Evolutionary conservation across 2,113 vertebrate species (phyloP).

Genomic region (Paracanthobrama guichenoti): DNA sequence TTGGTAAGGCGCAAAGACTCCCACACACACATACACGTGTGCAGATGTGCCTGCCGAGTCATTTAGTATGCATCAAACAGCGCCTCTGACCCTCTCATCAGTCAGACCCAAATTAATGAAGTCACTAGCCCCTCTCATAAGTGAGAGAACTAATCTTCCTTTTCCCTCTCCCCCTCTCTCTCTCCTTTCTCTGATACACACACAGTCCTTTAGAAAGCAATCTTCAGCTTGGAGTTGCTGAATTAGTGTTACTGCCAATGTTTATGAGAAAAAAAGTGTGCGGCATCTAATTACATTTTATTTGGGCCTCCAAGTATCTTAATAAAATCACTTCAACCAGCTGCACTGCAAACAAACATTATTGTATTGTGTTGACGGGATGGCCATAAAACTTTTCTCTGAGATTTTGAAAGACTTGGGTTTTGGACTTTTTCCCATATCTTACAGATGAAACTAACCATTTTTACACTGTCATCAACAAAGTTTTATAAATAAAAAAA

Average conservation of each 20-base stretch:
- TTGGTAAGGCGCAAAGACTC: background rate
- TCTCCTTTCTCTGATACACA: constrained; percentile 36
- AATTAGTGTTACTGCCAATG: constrained; percentile 35
- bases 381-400: background rate
- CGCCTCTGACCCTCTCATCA: constrained; percentile 42
- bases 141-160: constrained; percentile 41
- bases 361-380: background rate
- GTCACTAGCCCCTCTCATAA: constrained; percentile 48
- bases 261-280: constrained; percentile 22
- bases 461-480: background rate
- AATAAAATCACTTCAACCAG: constrained; percentile 30
- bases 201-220: constrained; percentile 23
- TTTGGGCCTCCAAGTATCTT: constrained; percentile 14
- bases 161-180: constrained; percentile 11
- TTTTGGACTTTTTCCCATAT: background rate
- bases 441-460: background rate
- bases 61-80: constrained; percentile 48
- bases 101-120: constrained; percentile 55
- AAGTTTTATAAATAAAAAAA: background rate
- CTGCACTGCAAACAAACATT: background rate
- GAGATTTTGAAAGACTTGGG: background rate
- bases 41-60: constrained; percentile 2
- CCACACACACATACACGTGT: constrained; percentile 32
- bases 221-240: background rate
- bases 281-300: constrained; percentile 23